phyloP scores from a whole-genome alignment of 2,888 invertebrate species.

The Sericinus montela region DNA sequence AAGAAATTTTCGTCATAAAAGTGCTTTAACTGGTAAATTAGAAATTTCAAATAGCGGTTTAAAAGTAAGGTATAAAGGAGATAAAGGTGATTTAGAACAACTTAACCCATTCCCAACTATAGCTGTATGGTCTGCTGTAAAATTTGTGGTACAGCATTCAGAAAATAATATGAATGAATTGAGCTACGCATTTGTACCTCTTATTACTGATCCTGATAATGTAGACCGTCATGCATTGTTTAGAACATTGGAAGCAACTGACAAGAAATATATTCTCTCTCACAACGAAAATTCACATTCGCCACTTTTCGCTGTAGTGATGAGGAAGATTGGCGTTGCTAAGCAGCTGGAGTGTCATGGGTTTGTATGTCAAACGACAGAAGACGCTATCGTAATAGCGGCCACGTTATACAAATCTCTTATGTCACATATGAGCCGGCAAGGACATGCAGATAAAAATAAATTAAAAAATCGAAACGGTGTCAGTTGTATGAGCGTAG shows the following conservation, averaged over 20 bases:
- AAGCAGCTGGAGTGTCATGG: constrained; percentile 93
- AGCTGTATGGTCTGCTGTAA: constrained; percentile 95
- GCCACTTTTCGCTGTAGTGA: constrained; percentile 93
- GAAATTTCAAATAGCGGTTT: constrained; percentile 85
- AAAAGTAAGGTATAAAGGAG: constrained; percentile 84
- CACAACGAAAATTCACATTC: constrained; percentile 84
- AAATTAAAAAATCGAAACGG: constrained; percentile 85
- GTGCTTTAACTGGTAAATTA: constrained; percentile 77
- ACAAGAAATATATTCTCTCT: constrained; percentile 78
- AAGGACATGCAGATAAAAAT: constrained; percentile 72
- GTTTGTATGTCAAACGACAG: constrained; percentile 92
- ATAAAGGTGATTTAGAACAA: constrained; percentile 81
- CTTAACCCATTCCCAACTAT: constrained; percentile 93
- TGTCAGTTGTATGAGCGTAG: constrained; percentile 87
- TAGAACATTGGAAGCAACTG: constrained; percentile 69
- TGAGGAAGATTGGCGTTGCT: constrained; percentile 88
- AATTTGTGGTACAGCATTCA: constrained; percentile 85
- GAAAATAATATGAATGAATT: constrained; percentile 75
- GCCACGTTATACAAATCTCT: constrained; percentile 94
- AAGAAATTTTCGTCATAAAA: constrained; percentile 73
- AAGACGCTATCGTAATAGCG: constrained; percentile 94
- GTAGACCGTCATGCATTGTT: constrained; percentile 86
- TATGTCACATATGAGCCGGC: constrained; percentile 87
- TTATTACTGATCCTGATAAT: constrained; percentile 90
- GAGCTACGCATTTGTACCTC: constrained; percentile 89